A percentile compares a stretch with the other conserved stretches of the same genome.
phyloP scores from a whole-genome alignment of 53 echinoderm and acorn worm genomes.

The Temnopleurus reevesii region DNA sequence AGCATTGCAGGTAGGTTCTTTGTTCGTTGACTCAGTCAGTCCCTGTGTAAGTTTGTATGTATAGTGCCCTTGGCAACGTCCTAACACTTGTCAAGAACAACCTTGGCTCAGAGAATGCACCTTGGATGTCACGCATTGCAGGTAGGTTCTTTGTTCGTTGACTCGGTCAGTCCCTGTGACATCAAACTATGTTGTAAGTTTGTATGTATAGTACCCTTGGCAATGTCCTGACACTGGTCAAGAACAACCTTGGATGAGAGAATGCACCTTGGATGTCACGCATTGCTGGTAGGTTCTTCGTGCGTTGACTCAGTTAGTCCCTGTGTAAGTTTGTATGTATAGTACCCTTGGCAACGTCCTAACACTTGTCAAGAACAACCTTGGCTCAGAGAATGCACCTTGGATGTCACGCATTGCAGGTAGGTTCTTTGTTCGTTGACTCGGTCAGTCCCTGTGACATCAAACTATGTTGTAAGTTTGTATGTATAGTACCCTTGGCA shows the following conservation, averaged over 20 bases:
- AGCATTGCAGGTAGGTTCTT: neutral
- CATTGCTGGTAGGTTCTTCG: neutral
- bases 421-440: constrained; percentile 25
- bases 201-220: constrained; percentile 91
- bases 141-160: neutral
- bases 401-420: constrained; percentile 98
- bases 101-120: constrained; percentile 62
- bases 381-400: constrained; percentile 87
- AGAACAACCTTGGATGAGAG: constrained; percentile 76
- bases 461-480: neutral
- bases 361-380: constrained; percentile 89
- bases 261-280: neutral
- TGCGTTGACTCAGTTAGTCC: neutral
- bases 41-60: constrained; percentile 62
- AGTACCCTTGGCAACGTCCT: constrained; percentile 87
- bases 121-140: constrained; percentile 94
- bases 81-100: constrained; percentile 90
- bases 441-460: neutral
- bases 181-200: neutral
- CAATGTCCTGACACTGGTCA: constrained; percentile 85
- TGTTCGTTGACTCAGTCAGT: neutral
- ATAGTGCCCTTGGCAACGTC: constrained; percentile 87
- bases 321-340: constrained; percentile 72
- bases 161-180: neutral
- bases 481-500: constrained; percentile 90